phyloP scores from a whole-genome alignment of 2,888 invertebrate genomes.

The Acanthosepion lycidas region DNA sequence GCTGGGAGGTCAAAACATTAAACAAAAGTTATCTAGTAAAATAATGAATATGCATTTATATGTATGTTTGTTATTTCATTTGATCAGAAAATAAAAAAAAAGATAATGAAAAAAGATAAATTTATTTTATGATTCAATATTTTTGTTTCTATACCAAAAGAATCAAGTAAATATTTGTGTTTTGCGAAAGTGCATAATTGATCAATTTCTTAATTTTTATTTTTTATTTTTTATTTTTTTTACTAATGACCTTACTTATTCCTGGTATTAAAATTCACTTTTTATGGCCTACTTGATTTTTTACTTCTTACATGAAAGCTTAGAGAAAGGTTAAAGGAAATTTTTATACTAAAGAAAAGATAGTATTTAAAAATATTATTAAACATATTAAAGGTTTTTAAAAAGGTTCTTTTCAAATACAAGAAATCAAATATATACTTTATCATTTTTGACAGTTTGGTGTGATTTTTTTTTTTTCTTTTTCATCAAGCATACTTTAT shows the following conservation, averaged over 20 bases:
- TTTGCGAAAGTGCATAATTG: not conserved
- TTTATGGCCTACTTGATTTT: not conserved
- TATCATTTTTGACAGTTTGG: too few species aligned
- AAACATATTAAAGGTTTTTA: too few species aligned
- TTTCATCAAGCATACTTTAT: too few species aligned
- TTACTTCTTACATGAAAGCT: not conserved
- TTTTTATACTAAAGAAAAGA: not conserved
- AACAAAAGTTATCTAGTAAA: not conserved
- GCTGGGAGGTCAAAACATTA: slow-evolving; percentile 12
- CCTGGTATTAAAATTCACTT: not conserved
- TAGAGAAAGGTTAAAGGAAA: not conserved
- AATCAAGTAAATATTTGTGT: not conserved
- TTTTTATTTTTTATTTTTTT: too few species aligned
- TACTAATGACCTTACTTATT: too few species aligned
- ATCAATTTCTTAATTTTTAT: not conserved
- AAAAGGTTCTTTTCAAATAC: too few species aligned
- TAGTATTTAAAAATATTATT: too few species aligned
- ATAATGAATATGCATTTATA: not conserved
- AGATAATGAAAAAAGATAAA: not conserved
- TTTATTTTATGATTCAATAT: not conserved
- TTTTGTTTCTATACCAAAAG: not conserved
- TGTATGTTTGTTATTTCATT: not conserved
- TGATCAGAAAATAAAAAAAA: not conserved
- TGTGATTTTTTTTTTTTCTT: too few species aligned
- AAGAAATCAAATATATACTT: too few species aligned